phyloP scores from a whole-genome alignment of 2,888 invertebrate genomes.

The Amphimallon solstitiale region DNA sequence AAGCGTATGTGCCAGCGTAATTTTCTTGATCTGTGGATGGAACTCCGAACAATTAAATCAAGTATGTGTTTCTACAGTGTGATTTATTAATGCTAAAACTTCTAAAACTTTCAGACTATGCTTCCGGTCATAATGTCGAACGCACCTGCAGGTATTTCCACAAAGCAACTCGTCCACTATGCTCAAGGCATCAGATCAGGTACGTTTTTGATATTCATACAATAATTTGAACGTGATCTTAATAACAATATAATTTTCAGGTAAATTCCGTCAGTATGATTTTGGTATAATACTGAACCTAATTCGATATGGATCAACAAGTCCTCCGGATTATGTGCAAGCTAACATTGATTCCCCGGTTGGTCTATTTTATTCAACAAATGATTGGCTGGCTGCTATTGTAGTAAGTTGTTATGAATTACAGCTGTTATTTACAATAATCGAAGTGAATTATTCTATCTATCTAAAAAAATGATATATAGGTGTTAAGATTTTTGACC shows the following conservation, averaged over 20 bases:
- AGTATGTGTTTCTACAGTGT: background rate
- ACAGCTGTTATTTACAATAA: too few relatives aligned
- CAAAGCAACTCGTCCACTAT: conserved; percentile 63
- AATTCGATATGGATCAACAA: conserved; percentile 49
- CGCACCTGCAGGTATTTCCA: conserved; percentile 63
- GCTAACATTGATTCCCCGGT: conserved; percentile 57
- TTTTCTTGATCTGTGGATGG: conserved; percentile 73
- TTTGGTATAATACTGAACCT: conserved; percentile 33
- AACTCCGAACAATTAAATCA: conserved; percentile 67
- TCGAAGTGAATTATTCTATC: too few relatives aligned
- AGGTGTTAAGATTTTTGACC: too few relatives aligned
- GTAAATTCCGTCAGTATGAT: conserved; percentile 38
- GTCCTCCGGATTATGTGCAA: conserved; percentile 59
- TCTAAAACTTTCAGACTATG: conserved; percentile 54
- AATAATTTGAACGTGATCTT: background rate
- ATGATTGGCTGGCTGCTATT: conserved; percentile 63
- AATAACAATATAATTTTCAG: background rate
- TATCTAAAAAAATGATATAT: too few relatives aligned
- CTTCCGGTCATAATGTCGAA: conserved; percentile 62
- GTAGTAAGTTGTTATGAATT: conserved; percentile 19
- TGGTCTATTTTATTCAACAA: conserved; percentile 60
- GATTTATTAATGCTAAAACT: background rate
- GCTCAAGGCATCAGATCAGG: conserved; percentile 55
- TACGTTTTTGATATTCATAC: conserved; percentile 9
- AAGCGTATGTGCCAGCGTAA: conserved; percentile 71